Evolutionary conservation across 2,113 vertebrate species (phyloP).

Genomic region (Drymodes brunneopygia): DNA sequence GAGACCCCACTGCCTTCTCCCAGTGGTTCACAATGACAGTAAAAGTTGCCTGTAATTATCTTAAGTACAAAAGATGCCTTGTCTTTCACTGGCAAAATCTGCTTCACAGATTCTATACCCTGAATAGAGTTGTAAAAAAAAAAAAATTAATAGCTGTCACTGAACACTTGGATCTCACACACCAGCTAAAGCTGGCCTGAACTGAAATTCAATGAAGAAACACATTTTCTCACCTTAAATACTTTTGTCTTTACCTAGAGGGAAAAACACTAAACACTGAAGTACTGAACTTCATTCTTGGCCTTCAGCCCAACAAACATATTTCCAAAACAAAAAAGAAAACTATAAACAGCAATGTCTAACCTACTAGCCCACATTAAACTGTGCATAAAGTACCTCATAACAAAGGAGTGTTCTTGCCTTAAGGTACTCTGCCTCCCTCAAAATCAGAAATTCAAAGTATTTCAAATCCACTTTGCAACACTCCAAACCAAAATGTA

Average conservation of each 20-base stretch:
- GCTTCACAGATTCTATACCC: not conserved
- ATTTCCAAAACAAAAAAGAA: not conserved
- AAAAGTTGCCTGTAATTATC: not conserved
- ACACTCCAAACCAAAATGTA: not conserved
- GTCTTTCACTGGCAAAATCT: not conserved
- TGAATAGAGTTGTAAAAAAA: not conserved
- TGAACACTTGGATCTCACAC: not conserved
- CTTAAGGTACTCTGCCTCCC: not conserved
- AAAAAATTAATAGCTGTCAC: not conserved
- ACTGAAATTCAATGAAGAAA: not conserved
- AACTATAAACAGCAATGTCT: not conserved
- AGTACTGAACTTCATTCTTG: not conserved
- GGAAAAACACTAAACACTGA: not conserved
- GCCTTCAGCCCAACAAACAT: not conserved
- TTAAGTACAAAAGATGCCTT: not conserved
- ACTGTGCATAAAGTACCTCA: not conserved
- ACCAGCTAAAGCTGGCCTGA: not conserved
- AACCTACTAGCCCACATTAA: not conserved
- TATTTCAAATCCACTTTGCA: not conserved
- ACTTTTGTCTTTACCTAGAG: not conserved
- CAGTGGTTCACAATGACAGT: not conserved
- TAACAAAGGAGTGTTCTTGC: not conserved
- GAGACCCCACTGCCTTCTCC: not conserved
- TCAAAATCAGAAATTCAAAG: not conserved
- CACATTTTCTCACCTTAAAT: not conserved